Conservation (phyloP, 1,140 invertebrate genomes). For the Hyphantria cunea region DNA sequence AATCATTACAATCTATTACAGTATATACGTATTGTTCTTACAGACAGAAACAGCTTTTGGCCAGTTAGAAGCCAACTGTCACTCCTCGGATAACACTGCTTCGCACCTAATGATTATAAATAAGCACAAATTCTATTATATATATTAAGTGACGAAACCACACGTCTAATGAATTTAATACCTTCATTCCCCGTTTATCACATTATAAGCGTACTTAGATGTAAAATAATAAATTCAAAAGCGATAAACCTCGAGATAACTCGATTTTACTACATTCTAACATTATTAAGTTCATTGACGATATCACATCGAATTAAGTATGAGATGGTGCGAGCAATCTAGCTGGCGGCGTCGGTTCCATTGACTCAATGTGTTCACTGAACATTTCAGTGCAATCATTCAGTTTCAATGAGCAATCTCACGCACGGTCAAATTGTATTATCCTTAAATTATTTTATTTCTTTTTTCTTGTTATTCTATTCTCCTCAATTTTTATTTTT, state of each 20-base stretch:
- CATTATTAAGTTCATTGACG: constrained; percentile 11
- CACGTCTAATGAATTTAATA: not conserved
- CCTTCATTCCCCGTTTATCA: not conserved
- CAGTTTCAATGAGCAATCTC: constrained; percentile 35
- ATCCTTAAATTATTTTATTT: constrained; percentile 21
- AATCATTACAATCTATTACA: too few species aligned
- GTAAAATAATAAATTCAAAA: constrained; percentile 10
- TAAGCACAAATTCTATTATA: too few species aligned
- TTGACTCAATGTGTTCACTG: constrained; percentile 36
- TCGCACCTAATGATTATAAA: too few species aligned
- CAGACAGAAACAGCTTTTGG: too few species aligned
- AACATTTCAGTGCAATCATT: constrained; percentile 42
- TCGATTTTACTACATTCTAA: constrained; percentile 12
- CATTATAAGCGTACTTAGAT: not conserved
- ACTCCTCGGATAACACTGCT: too few species aligned
- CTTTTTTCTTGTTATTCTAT: not conserved
- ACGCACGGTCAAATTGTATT: constrained; percentile 28
- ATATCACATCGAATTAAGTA: constrained; percentile 28
- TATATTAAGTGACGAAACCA: too few species aligned
- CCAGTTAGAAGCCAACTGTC: too few species aligned
- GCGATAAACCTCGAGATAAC: not conserved
- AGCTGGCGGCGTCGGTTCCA: constrained; percentile 28
- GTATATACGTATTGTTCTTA: too few species aligned
- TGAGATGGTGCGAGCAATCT: constrained; percentile 24
- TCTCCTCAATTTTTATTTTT: not conserved